Conservation (phyloP, 2,888 invertebrate genomes). For the Pedicia rivosa region DNA sequence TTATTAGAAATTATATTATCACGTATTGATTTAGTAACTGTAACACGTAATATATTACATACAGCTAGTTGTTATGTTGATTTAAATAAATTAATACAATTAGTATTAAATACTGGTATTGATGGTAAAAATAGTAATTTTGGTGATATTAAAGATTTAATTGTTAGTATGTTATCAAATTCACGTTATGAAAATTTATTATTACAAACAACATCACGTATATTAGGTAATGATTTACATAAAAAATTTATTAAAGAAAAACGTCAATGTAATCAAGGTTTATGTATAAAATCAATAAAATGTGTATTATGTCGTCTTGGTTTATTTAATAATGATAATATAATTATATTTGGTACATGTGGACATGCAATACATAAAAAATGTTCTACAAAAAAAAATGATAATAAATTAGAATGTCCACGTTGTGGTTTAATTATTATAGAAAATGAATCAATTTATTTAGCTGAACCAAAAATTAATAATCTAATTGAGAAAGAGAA, state of each 20-base stretch:
- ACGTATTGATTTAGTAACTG: constrained; percentile 27
- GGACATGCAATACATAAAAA: constrained; percentile 26
- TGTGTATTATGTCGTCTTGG: constrained; percentile 26
- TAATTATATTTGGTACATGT: constrained; percentile 23
- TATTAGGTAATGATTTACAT: constrained; percentile 54
- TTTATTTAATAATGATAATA: constrained; percentile 17
- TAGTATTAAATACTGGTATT: constrained; percentile 36
- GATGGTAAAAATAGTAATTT: constrained; percentile 33
- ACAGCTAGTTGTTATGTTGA: constrained; percentile 39
- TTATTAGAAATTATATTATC: constrained; percentile 30
- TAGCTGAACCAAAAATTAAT: constrained; percentile 22
- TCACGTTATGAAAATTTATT: constrained; percentile 60
- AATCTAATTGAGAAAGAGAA: constrained; percentile 12
- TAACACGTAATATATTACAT: constrained; percentile 34
- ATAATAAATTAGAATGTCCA: constrained; percentile 18
- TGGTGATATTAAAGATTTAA: constrained; percentile 42
- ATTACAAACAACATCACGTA: constrained; percentile 46
- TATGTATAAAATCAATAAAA: constrained; percentile 26
- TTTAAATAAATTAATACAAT: constrained; percentile 39
- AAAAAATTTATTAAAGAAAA: constrained; percentile 24
- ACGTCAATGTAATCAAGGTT: constrained; percentile 21
- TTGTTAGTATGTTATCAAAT: constrained; percentile 55
- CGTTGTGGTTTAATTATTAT: constrained; percentile 19
- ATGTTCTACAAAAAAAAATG: constrained; percentile 15
- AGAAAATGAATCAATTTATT: constrained; percentile 15